phyloP scores from a whole-genome alignment of 1,140 invertebrate species.

The Listronotus bonariensis region DNA sequence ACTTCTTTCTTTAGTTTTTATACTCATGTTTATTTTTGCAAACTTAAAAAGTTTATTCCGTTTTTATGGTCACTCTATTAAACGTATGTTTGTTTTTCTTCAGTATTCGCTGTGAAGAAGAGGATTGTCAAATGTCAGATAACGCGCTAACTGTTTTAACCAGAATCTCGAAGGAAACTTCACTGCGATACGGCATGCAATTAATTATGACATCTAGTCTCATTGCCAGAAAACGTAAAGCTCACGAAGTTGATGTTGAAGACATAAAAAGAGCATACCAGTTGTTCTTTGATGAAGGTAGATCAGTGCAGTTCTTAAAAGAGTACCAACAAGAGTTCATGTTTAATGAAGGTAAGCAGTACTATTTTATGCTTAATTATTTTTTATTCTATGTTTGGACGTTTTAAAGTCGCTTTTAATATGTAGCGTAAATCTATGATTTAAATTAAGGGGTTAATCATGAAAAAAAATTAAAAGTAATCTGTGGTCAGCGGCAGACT shows the following conservation, averaged over 20 bases:
- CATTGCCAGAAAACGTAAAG: constrained; percentile 81
- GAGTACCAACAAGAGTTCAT: constrained; percentile 97
- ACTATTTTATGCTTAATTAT: not conserved
- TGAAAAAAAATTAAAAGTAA: too few relatives aligned
- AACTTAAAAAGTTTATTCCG: too few relatives aligned
- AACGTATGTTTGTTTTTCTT: not conserved
- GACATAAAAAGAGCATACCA: constrained; percentile 96
- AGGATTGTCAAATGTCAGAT: constrained; percentile 93
- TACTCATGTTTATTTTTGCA: too few relatives aligned
- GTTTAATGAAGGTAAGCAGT: constrained; percentile 71
- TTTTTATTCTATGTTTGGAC: too few relatives aligned
- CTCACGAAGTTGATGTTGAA: constrained; percentile 83
- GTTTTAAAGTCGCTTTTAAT: too few relatives aligned
- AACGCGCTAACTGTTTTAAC: constrained; percentile 92
- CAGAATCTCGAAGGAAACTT: constrained; percentile 90
- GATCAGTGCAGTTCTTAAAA: constrained; percentile 91
- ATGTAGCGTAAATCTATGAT: too few relatives aligned
- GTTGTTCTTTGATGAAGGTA: constrained; percentile 90
- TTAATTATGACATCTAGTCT: constrained; percentile 94
- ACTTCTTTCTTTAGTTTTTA: too few relatives aligned
- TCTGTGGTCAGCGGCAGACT: too few relatives aligned
- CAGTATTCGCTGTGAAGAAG: constrained; percentile 83
- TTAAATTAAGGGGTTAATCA: too few relatives aligned
- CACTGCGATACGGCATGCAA: constrained; percentile 97
- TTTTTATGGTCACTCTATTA: too few relatives aligned